Conservation (phyloP, 1,140 invertebrate genomes). For the Hylaeus anthracinus region DNA sequence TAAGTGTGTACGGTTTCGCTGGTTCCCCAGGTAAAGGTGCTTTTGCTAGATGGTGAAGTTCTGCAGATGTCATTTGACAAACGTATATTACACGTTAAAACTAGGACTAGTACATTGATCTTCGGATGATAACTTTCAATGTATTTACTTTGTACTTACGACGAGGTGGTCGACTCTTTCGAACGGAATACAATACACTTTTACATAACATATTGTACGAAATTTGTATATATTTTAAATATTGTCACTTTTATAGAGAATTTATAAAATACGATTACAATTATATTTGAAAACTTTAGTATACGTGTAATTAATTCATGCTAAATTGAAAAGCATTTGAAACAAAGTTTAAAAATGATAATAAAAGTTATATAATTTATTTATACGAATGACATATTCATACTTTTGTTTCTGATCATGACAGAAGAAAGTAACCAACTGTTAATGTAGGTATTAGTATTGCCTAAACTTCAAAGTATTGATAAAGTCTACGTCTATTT, state of each 20-base stretch:
- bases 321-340: background rate
- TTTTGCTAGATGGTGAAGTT: slow-evolving; percentile 34
- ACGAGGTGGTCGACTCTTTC: background rate
- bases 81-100: background rate
- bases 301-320: slow-evolving; percentile 13
- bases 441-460: slow-evolving; percentile 1
- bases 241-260: background rate
- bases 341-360: slow-evolving; percentile 21
- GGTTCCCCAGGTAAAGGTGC: slow-evolving; percentile 44
- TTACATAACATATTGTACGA: slow-evolving; percentile 29
- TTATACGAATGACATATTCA: slow-evolving; percentile 27
- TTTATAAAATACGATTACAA: slow-evolving; percentile 15
- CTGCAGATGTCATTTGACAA: background rate
- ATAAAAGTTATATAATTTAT: slow-evolving; percentile 13
- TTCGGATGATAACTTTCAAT: background rate
- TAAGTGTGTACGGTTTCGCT: slow-evolving; percentile 33
- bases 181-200: slow-evolving; percentile 20
- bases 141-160: slow-evolving; percentile 40
- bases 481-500: background rate
- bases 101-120: background rate
- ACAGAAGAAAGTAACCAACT: slow-evolving; percentile 46
- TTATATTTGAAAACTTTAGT: background rate
- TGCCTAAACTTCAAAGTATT: slow-evolving; percentile 5
- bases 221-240: slow-evolving; percentile 15
- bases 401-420: slow-evolving; percentile 35